Evolutionary conservation across 2,113 vertebrate genomes (phyloP).

Genomic region (Panurus biarmicus): DNA sequence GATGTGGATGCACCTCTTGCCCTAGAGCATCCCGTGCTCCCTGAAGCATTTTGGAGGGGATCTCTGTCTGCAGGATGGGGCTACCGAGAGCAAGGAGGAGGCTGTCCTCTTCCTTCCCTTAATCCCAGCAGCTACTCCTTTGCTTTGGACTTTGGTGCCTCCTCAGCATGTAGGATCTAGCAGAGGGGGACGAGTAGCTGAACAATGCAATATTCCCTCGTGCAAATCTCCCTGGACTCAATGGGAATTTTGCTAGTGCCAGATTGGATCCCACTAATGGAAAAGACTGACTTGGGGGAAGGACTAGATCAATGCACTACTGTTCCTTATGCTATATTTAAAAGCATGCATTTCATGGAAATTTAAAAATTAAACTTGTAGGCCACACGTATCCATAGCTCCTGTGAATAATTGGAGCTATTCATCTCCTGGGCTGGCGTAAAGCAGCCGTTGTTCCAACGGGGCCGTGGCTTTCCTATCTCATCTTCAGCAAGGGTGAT

Average conservation of each 20-base stretch:
- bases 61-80: background rate
- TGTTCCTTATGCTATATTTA: slow-evolving; percentile 45
- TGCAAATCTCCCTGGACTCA: background rate
- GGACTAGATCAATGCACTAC: background rate
- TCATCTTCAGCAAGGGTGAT: slow-evolving; percentile 29
- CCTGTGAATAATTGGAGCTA: slow-evolving; percentile 5
- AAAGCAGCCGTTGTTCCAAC: background rate
- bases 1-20: background rate
- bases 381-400: background rate
- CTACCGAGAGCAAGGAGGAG: background rate
- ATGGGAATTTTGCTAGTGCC: background rate
- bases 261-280: background rate
- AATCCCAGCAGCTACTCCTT: background rate
- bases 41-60: background rate
- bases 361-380: slow-evolving; percentile 1
- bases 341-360: background rate
- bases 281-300: background rate
- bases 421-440: background rate
- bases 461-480: background rate
- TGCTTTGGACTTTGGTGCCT: background rate
- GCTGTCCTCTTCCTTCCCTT: background rate
- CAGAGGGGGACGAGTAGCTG: background rate
- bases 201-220: background rate
- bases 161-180: accelerated
- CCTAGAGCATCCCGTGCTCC: accelerated